Conservation (phyloP, 2,888 invertebrate species). For the Horisme vitalbata region DNA sequence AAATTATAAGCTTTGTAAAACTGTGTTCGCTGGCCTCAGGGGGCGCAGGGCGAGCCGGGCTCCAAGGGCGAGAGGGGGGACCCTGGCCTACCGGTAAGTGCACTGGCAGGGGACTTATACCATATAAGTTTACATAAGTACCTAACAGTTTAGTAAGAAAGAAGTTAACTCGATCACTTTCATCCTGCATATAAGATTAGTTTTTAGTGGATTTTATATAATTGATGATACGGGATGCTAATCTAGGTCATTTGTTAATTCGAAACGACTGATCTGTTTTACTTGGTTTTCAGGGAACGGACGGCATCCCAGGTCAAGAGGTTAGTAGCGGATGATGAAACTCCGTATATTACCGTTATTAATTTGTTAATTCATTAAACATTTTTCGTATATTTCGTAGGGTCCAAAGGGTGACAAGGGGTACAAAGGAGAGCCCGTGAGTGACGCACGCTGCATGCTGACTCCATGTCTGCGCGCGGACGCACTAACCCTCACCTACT, state of each 20-base stretch:
- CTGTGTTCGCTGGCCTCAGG: conserved; percentile 85
- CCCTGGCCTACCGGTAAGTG: conserved; percentile 95
- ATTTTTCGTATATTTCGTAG: conserved; percentile 76
- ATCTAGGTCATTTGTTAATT: background rate
- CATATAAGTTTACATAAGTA: no score
- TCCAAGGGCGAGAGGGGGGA: conserved; percentile 96
- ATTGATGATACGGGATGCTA: no score
- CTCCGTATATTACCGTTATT: background rate
- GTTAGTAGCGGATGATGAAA: conserved; percentile 69
- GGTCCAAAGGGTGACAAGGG: conserved; percentile 96
- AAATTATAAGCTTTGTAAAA: no score
- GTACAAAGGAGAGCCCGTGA: conserved; percentile 91
- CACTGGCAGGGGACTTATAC: no score
- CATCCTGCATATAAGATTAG: no score
- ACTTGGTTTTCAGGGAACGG: conserved; percentile 89
- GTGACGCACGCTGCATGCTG: conserved; percentile 57
- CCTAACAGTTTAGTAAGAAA: no score
- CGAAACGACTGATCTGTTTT: conserved; percentile 8
- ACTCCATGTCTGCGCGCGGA: conserved; percentile 26
- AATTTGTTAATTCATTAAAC: background rate
- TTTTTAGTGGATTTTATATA: no score
- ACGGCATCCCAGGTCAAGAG: conserved; percentile 96
- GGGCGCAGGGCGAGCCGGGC: conserved; percentile 96
- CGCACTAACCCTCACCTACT: background rate
- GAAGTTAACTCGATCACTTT: no score